Evolutionary conservation across 2,113 vertebrate species (phyloP), one percentile per base, ranked within the genome.

Genomic region (Tringa solitaria): DNA sequence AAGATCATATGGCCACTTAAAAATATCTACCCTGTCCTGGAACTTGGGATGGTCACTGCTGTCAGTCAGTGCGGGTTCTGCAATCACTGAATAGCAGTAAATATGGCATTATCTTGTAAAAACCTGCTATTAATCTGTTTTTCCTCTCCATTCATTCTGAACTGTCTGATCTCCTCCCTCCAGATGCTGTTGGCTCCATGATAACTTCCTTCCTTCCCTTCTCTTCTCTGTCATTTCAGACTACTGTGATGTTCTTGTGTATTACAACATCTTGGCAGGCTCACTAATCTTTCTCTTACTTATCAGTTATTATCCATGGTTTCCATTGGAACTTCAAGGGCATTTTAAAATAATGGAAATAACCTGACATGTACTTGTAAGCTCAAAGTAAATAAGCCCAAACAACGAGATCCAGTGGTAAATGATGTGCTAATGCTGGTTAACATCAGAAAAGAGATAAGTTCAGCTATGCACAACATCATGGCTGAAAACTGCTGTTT

Each of bases 201-300:
- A 77, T 85, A 93, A 94, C 60, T 94, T 94, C 70, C 88, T 96
- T 96, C 91, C 90, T 92, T 95, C 41, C n/a, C n/a, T 91, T 70
- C 46, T 43, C 43, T 84, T 33, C 54, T 54, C 77, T 91, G 57
- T 69, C 80, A 91, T 74, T 94, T 85, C 89, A 91, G 70, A 84
- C 54, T 95, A 82, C 84, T 68, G 53, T 28, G 63, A 95, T 89
- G 84, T 89, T 95, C 92, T 63, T 84, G 46, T 78, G 48, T 65
- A 74, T 79, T 89, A 91, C 73, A 92, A 56, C 81, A 85, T 74
- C 72, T 85, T 89, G 77, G 87, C 87, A 96, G 72, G 59, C 59
- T 94, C 70, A 39, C 75, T 76, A 33, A 67, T 85, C 84, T 87
- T 69, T 64, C 74, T 90, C 61, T 84, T 54, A 87, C 83, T 96